Evolutionary conservation across 2,113 vertebrate genomes (phyloP), one percentile per base, ranked within the genome.

Genomic region (Oenanthe oenanthe): DNA sequence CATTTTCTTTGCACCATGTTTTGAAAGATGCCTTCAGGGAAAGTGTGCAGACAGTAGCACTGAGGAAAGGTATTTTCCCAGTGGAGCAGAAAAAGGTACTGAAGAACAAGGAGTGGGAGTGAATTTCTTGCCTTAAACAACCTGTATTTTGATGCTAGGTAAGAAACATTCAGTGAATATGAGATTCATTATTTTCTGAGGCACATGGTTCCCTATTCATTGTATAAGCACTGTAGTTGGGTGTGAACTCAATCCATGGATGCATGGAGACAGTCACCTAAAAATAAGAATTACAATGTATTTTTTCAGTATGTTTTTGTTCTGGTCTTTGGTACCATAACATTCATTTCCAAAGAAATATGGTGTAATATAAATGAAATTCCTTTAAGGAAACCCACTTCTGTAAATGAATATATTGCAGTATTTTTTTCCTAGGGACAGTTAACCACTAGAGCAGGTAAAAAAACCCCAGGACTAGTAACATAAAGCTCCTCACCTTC

Each of bases 121-220:
- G 38, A 66, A 78, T 40, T 70, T 84, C 17, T 13, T 26, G 31
- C 21, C 38, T 88, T 74, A 70, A 66, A 34, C 17, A 93, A 53
- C 24, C 9, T 57, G 13, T 60, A 9, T 42, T 71, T 45, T 78
- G 28, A 74, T 2, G 3, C 19, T 36, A 17, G 11, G 15, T 56
- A 58, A 58, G 83, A 74, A 92, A 82, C 16, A 62, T 7, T 34
- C 31, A 15, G 25, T 67, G 58, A 88, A 34, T 13, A 32, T 28
- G 42, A 81, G n/a, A 50, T 3, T 0, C 0, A n/a, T 28, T 66
- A 9, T 60, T 13, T 72, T 38, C 53, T 50, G 57, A 70, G 18
- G 21, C 24, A 65, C 7, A 36, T 0, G n/a, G 25, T 43, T 72
- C 22, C 50, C 43, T 19, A 8, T 3, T 20, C 24, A 19, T 6